A percentile compares a stretch with the other conserved stretches of the same genome.
phyloP scores from a whole-genome alignment of 2,888 invertebrate genomes.

The Rapana venosa region DNA sequence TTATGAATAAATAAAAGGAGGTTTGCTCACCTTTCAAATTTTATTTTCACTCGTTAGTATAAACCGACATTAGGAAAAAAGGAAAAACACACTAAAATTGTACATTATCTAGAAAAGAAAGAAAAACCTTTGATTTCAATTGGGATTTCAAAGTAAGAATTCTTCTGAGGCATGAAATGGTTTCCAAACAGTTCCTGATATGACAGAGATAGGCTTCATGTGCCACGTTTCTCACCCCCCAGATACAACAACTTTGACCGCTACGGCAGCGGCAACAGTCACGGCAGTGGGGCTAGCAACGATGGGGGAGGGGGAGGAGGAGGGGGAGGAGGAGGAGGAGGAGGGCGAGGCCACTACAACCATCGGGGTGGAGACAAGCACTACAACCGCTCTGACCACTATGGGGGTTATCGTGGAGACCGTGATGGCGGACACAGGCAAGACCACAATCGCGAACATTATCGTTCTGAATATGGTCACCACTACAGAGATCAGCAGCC shows the following conservation, averaged over 20 bases:
- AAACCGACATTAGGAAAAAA: no score
- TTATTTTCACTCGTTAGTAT: no score
- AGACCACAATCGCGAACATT: constrained; percentile 59
- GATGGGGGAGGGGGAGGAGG: constrained; percentile 39
- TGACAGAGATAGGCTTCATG: no score
- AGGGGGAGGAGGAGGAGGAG: constrained; percentile 42
- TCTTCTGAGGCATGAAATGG: no score
- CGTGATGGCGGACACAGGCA: constrained; percentile 55
- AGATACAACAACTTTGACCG: constrained; percentile 57
- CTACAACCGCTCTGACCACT: constrained; percentile 52
- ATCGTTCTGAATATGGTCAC: constrained; percentile 65
- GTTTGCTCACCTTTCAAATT: no score
- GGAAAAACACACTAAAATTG: no score
- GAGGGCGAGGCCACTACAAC: constrained; percentile 57
- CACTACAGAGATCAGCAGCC: constrained; percentile 60
- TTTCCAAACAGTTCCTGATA: no score
- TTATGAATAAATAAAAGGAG: no score
- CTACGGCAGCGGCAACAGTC: constrained; percentile 41
- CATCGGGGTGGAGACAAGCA: constrained; percentile 56
- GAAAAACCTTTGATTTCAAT: no score
- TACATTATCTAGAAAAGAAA: no score
- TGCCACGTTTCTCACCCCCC: constrained; percentile 12
- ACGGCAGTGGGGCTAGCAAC: constrained; percentile 38
- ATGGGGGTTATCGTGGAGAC: constrained; percentile 53
- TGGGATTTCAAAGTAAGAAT: no score